Evolutionary conservation across 1,140 invertebrate genomes (phyloP).

Genomic region (Ceratosolen solmsi): DNA sequence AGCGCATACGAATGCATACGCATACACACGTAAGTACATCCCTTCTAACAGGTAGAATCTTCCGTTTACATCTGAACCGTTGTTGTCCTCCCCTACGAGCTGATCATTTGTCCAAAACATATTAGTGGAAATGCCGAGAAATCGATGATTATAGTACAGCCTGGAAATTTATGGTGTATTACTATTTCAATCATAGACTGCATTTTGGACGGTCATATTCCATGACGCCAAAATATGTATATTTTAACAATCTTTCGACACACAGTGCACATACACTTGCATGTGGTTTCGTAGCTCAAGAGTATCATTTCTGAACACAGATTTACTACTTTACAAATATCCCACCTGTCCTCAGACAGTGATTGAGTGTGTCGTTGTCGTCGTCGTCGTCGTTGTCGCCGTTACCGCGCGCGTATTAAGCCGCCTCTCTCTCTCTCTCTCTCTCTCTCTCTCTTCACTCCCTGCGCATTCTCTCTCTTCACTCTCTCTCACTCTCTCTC

Average conservation of each 20-base stretch:
- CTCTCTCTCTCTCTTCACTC: background rate
- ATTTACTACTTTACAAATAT: no score
- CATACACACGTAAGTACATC: background rate
- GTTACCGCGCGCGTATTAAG: background rate
- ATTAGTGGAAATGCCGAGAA: background rate
- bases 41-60: conserved; percentile 14
- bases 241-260: no score
- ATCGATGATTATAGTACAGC: background rate
- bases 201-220: no score
- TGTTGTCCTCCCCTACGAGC: background rate
- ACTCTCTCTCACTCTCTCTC: conserved; percentile 5
- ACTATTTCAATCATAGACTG: no score
- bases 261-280: no score
- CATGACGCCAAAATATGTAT: no score
- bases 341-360: conserved; percentile 4
- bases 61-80: background rate
- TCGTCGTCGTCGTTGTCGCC: background rate
- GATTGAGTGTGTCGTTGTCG: background rate
- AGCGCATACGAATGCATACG: background rate
- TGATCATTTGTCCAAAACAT: background rate
- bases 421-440: background rate
- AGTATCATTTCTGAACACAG: no score
- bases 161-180: conserved; percentile 1
- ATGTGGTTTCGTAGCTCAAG: no score
- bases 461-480: background rate